Base-by-base conservation (phyloP, 2,888 invertebrate species). In the Arenicola marina region DNA sequence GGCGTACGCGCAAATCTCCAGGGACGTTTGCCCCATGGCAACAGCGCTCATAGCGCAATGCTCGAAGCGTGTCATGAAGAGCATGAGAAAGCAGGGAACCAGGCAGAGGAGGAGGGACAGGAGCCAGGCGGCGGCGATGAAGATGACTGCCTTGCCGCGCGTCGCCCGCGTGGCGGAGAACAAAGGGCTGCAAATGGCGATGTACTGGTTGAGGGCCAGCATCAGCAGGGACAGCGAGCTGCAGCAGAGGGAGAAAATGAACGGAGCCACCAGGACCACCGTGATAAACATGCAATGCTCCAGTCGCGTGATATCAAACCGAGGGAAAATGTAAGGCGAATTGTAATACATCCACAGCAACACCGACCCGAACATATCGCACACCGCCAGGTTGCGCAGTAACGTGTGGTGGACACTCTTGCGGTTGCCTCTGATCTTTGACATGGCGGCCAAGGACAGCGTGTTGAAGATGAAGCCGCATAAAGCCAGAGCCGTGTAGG, bases 381-480 rank as follows among this genome's bases (percentile, higher is more conserved):
- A 66, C 43, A 62, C 59, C 11, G 71, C 67, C 48, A 72, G 64
- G 55, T 72, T 72, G 32, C 63, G 56, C 18, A 72, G 69, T n/a
- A 72, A 68, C 71, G 75, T n/a, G 72, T 77, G 32, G 72, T 77
- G 62, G 66, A 73, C 54, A 4, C 43, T 34, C 0, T 63, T 65
- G 4, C 61, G 48, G 18, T 43, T 61, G n/a, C 73, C 62, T 2
- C 73, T 70, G 24, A 76, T 75, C 53, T 75, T 68, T 21, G 65
- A 58, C 15, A 78, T 75, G n/a, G 78, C 79, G n/a, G 69, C 45
- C 3, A 80, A 70, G 1, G 77, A 78, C 18, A 78, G 26, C 4
- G 71, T 56, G 62, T 79, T 79, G 59, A 74, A 73, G 4, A 71
- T 26, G 31, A 78, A 31, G 32, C 68, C 34, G 21, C 59, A 32